Base-by-base conservation (phyloP, 2,888 invertebrate genomes). In the Flabesymbios commensalis region DNA sequence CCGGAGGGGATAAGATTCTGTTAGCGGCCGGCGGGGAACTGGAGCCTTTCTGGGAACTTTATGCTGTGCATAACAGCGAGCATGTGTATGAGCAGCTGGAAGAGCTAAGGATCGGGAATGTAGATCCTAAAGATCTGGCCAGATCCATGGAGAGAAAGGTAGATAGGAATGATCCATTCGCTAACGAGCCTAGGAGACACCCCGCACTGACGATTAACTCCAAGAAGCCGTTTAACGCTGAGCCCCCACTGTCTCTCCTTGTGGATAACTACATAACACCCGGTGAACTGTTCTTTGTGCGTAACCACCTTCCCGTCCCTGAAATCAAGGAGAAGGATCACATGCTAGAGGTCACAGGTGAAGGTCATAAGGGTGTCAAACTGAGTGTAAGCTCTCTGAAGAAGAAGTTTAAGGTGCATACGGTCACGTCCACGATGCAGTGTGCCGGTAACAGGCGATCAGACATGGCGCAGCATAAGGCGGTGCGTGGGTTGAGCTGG, bases 401-500 rank as follows among this genome's bases (percentile, higher is more conserved):
- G 73, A 75, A 63, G 14, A 87, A 88, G 67, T 89, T 93, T 77
- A 88, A 88, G 0, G 88, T 88, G 72, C 85, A 87, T 53, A 87
- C 88, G 0, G 86, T 96, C 1, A 88, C 90, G 0, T 90, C 92
- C 14, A 89, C 93, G 17, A 86, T 98, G 36, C 96, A 96, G 90
- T 99, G 98, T 82, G 96, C 96, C 17, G 98, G 99, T 24, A 99
- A 99, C 81, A 85, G 98, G 33, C 87, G 99, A 57, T 90, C 90
- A 57, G 96, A 97, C 84, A 95, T 99, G 95, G 87, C 88, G 29
- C 84, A 88, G 81, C 89, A 89, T 52, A 92, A 91, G 84, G 84
- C 88, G 26, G 90, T 93, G 4, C 91, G 90, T 78, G 96, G 96
- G 1, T 86, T 99, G 51, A 88, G 87, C 74, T 98, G 98, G 98